A percentile compares a stretch with the other conserved stretches of the same genome.
phyloP scores from a whole-genome alignment of 2,113 vertebrate genomes.

The Tetraodon nigroviridis region DNA sequence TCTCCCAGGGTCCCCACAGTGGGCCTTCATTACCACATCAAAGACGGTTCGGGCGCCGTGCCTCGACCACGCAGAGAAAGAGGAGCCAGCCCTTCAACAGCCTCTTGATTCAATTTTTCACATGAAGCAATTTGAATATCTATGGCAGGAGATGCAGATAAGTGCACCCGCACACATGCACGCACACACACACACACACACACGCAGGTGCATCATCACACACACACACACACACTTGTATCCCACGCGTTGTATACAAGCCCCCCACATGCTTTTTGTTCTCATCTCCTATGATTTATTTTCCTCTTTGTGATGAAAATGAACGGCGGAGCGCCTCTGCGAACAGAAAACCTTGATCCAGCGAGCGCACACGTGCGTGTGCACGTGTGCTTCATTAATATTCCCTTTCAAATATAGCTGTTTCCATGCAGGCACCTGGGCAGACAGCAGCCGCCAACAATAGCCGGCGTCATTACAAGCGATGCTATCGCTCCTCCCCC shows the following conservation, averaged over 20 bases:
- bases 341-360: constrained; percentile 11
- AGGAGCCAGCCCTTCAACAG: constrained; percentile 76
- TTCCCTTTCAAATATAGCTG: constrained; percentile 48
- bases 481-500: constrained; percentile 28
- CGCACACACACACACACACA: neutral
- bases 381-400: constrained; percentile 54
- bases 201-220: constrained; percentile 8
- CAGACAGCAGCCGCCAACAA: constrained; percentile 32
- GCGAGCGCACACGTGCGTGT: constrained; percentile 19
- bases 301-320: constrained; percentile 44
- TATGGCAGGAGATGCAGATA: constrained; percentile 79
- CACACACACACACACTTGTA: neutral
- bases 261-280: constrained; percentile 29
- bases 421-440: constrained; percentile 39
- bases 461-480: constrained; percentile 22
- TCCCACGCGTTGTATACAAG: constrained; percentile 6
- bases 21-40: constrained; percentile 59
- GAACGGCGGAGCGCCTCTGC: constrained; percentile 21
- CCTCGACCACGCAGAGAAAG: constrained; percentile 38
- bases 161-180: constrained; percentile 2
- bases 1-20: constrained; percentile 63
- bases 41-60: constrained; percentile 26
- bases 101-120: constrained; percentile 83
- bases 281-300: constrained; percentile 26
- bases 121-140: constrained; percentile 90